Base-by-base conservation (phyloP, 2,113 vertebrate species). In the Callipepla californica region DNA sequence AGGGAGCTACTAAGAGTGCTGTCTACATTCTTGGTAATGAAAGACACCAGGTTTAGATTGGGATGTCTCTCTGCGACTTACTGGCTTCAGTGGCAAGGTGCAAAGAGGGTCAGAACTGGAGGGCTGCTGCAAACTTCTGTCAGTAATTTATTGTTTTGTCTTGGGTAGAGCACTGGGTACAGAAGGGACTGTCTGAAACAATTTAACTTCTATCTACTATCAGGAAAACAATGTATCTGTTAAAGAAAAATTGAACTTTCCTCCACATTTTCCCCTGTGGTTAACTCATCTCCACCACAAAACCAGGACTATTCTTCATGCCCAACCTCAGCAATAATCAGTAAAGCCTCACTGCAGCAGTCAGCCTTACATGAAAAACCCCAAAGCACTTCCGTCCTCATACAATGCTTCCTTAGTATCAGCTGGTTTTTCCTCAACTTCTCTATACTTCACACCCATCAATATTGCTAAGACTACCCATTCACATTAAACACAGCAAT, bases 151-250 rank as follows among this genome's bases (percentile, higher is more conserved):
- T 45, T 58, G 42, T 34, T 66, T 63, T 69, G 79, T 80, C 72
- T 87, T 70, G 50, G 59, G 87, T 15, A 90, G 20, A 62, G 55
- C 40, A 34, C 34, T 50, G 81, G 11, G 10, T 62, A 50, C 63
- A 66, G 9, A 13, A 92, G 81, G 50, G 89, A 87, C 68, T 86
- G 92, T 91, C 87, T 93, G 80, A 94, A 91, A 95, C 85, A 93
- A 80, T 50, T 73, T 53, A 91, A 62, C n/a, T 30, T 80, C 59
- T 62, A 19, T 30, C 18, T 53, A 62, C 12, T 51, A 57, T 13
- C 42, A 63, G 48, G 61, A 92, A 85, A 85, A 63, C 28, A 58
- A 61, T 40, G 25, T 4, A 6, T 8, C 40, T 63, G 5, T 38
- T 80, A 62, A 86, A 77, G 58, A 61, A 83, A 91, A 34, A 44